Percentiles rank a stretch among this genome's conserved stretches.
Conservation (phyloP, 2,113 vertebrate genomes). For the Trichomycterus rosablanca region DNA sequence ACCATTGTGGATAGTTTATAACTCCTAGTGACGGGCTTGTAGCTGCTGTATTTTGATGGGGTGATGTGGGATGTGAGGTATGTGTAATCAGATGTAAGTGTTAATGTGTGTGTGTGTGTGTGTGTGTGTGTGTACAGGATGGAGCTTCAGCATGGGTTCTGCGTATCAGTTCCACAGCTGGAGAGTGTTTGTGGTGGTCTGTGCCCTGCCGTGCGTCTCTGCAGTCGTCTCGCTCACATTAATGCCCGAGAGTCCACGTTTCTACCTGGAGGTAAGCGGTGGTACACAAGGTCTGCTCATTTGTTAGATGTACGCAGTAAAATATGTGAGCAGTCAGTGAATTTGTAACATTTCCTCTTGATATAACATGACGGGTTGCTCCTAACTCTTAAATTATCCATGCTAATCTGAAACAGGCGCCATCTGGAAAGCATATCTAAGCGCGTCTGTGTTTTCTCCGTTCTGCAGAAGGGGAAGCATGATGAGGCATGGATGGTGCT, state of each 20-base stretch:
- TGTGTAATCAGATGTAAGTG: too few relatives aligned
- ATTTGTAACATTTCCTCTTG: too few relatives aligned
- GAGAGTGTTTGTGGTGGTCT: conserved; percentile 95
- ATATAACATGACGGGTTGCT: too few relatives aligned
- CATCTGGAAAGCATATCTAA: too few relatives aligned
- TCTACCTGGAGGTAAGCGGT: conserved; percentile 72
- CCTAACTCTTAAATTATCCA: too few relatives aligned
- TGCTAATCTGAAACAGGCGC: too few relatives aligned
- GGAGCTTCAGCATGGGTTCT: conserved; percentile 99
- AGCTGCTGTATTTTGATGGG: too few relatives aligned
- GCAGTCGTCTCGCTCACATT: conserved; percentile 94
- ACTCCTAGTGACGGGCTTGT: too few relatives aligned
- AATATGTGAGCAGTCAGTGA: too few relatives aligned
- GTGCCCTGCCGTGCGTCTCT: conserved; percentile 86
- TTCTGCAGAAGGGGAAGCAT: conserved; percentile 86
- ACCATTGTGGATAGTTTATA: too few relatives aligned
- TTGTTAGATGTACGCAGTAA: too few relatives aligned
- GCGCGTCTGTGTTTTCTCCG: not conserved
- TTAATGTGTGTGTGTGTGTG: not conserved
- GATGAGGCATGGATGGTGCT: conserved; percentile 99
- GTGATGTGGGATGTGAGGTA: too few relatives aligned
- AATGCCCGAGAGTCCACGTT: conserved; percentile 95
- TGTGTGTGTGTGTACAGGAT: conserved; percentile 68
- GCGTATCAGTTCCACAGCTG: conserved; percentile 99
- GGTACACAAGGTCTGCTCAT: not conserved